Conservation (phyloP, 2,113 vertebrate species). For the Cepphus grylle region DNA sequence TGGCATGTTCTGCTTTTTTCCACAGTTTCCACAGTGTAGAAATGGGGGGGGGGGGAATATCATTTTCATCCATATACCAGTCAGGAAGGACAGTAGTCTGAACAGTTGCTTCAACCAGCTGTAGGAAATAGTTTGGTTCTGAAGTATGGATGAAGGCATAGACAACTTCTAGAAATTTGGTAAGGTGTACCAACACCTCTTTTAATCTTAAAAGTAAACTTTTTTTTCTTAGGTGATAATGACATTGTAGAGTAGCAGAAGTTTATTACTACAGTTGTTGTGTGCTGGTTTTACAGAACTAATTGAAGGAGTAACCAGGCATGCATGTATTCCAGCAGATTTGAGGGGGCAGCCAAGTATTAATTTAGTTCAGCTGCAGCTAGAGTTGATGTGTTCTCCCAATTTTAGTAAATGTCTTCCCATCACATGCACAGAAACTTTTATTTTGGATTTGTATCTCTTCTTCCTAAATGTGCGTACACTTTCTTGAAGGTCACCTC, state of each 20-base stretch:
- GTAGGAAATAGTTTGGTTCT: not conserved
- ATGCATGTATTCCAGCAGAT: not conserved
- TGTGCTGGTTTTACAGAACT: conserved; percentile 1
- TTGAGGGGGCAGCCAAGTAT: conserved; percentile 37
- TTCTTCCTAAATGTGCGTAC: not conserved
- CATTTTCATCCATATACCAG: not conserved
- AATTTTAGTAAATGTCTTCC: conserved; percentile 33
- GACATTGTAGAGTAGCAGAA: not conserved
- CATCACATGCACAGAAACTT: not conserved
- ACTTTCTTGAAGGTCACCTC: not conserved
- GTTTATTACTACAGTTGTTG: conserved; percentile 18
- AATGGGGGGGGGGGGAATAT: not conserved
- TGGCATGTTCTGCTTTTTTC: not conserved
- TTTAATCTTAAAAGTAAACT: not conserved
- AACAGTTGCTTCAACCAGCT: not conserved
- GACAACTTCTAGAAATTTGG: not conserved
- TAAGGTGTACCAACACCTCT: not conserved
- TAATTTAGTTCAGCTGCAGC: conserved; percentile 51
- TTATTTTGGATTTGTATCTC: not conserved
- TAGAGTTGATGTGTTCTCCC: not conserved
- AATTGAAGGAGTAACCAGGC: conserved; percentile 36
- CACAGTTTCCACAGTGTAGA: not conserved
- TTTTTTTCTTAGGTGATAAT: not conserved
- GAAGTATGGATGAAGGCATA: not conserved
- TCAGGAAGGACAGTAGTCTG: not conserved